These are phyloP conservation scores for Phanerotoma sp. DNA, from an alignment of 2,888 invertebrate genomes.

Conservation along the genomic window DNA sequence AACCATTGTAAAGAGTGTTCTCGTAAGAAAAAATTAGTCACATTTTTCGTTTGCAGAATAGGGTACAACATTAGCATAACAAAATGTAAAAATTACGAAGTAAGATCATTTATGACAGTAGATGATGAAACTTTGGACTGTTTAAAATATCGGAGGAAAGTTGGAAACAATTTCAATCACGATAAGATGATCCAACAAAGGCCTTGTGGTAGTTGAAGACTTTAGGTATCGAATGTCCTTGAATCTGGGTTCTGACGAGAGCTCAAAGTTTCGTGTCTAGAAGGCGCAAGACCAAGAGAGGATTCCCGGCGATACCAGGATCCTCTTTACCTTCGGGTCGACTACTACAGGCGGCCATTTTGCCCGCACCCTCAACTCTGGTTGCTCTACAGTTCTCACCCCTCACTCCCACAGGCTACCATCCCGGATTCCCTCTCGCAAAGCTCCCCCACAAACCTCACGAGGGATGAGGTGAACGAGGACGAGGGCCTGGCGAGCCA, in stretches of 20 bases:
- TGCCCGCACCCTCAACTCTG: conserved; percentile 41
- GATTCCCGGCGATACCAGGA: conserved; percentile 36
- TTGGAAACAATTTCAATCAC: conserved; percentile 4
- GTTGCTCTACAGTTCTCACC: conserved; percentile 37
- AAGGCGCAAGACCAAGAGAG: conserved; percentile 36
- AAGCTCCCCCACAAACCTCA: conserved; percentile 45
- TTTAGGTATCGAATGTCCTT: conserved; percentile 35
- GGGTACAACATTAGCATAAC: too few relatives aligned
- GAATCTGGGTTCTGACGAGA: conserved; percentile 29
- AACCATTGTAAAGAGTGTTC: too few relatives aligned
- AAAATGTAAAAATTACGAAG: too few relatives aligned
- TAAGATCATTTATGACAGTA: neutral
- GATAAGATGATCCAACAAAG: conserved; percentile 1
- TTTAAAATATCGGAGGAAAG: neutral
- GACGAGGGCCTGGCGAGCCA: conserved; percentile 48
- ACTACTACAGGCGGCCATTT: conserved; percentile 49
- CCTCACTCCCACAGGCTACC: conserved; percentile 24
- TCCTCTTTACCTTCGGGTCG: conserved; percentile 45
- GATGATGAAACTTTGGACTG: neutral
- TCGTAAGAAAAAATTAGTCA: too few relatives aligned
- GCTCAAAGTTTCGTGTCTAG: conserved; percentile 26
- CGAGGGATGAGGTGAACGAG: conserved; percentile 46
- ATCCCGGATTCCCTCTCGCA: conserved; percentile 30
- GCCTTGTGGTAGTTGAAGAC: conserved; percentile 11
- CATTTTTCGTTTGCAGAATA: too few relatives aligned